Base-by-base conservation (phyloP, 1,140 invertebrate species). In the Tenebrio molitor region DNA sequence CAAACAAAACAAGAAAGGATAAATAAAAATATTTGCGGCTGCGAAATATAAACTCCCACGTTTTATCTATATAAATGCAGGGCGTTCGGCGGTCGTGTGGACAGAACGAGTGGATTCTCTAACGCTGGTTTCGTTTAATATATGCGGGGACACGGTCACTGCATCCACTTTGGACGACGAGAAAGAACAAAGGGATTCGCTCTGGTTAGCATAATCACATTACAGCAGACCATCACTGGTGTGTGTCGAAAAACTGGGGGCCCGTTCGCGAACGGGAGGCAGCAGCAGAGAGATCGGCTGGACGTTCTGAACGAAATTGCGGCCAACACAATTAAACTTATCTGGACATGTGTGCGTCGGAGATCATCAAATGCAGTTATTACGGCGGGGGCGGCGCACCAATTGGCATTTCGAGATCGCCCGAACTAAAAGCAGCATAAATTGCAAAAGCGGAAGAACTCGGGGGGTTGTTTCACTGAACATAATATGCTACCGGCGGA, bases 201-300 rank as follows among this genome's bases (percentile, higher is more conserved):
- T 68, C 74, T 75, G 65, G 74, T 75, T 75, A 70, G 70, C 74
- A 75, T 75, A 75, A 75, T 75, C 74, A 67, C 67, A 75, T 75
- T 75, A 75, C 74, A 42, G 64, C 42, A 19, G 64, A 42, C 64
- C 64, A 66, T 23, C 21, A 50, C 14, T 50, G 14, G 12, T 4
- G 10, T 50, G 44, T 15, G 16, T 12, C 44, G 64, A 42, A 41
- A 66, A 66, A 44, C 15, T 58, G 21, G 23, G 44, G 50, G 21
- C 50, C 50, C 50, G 50, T 58, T 58, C 15, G 50, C 50, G 50
- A 58, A 58, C 50, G 21, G 2, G 29, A 12, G 12, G 10, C 36
- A 14, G n/a, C 12, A 15, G 6, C 10, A 42, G n/a, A 14, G 17
- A 14, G 34, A 14, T 12, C 8, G 12, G 36, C 21, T 64, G 16